Base-by-base conservation (phyloP, 2,113 vertebrate species). In the Bubo blakistoni region DNA sequence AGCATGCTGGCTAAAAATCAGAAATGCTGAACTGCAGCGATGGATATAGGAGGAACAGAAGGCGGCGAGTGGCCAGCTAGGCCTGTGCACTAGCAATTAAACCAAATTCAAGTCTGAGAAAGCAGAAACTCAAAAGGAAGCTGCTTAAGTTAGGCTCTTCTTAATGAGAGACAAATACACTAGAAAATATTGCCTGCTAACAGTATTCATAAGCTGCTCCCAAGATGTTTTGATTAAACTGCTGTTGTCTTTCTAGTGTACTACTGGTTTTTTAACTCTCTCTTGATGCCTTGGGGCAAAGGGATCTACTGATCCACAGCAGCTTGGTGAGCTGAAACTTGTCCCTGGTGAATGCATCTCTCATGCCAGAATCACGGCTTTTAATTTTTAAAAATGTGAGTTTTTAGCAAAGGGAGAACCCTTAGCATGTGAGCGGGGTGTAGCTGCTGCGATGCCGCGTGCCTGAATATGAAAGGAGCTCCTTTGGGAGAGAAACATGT, bases 191-290 rank as follows among this genome's bases (percentile, higher is more conserved):
- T 94, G 90, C 91, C 91, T 94, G 92, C 95, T 94, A 95, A 96
- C 82, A 91, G 93, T 93, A 96, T 94, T 96, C 94, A 88, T 96
- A 96, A 97, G 81, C 92, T 95, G 89, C 78, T 97, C 95, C 94
- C 88, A 82, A 93, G 94, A 96, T 97, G 87, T 97, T 97, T 90
- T 96, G 91, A 96, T 95, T 96, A 95, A 93, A 93, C 95, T 22
- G 38, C 91, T 86, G 83, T 94, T 96, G 91, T 92, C 88, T 95
- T 96, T 93, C 92, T 74, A 88, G 91, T 91, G 84, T 80, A 92
- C 94, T 96, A 96, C 95, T 97, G 96, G 92, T 86, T 96, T 96
- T 93, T 95, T n/a, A n/a, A 96, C 95, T 95, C 92, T 95, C 81
- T 95, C 88, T 65, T 94, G 95, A 90, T 96, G 94, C 93, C 87